Conservation (phyloP, 2,797 vertebrate genomes). For the Rhabdophis nuchalis region DNA sequence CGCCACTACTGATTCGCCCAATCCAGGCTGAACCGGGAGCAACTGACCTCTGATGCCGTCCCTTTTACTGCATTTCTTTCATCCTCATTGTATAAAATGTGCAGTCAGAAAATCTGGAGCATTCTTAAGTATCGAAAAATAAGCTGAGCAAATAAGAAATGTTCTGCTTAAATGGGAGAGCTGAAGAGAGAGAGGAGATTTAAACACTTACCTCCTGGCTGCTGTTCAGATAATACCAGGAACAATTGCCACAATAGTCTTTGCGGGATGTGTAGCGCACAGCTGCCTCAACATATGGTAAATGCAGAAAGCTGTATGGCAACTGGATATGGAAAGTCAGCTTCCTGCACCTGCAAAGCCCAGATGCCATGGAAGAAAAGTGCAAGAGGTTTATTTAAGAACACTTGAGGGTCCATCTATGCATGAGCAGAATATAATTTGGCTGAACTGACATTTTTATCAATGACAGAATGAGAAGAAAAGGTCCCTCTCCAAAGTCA, state of each 20-base stretch:
- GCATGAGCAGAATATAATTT: neutral
- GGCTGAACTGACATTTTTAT: neutral
- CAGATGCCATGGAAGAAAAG: neutral
- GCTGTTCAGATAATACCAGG: constrained; percentile 52
- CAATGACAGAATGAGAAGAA: neutral
- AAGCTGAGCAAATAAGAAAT: neutral
- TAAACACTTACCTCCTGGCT: constrained; percentile 52
- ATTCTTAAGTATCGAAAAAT: neutral
- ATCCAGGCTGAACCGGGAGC: too few relatives aligned
- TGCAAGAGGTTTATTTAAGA: neutral
- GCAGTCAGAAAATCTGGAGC: neutral
- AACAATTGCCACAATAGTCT: constrained; percentile 83
- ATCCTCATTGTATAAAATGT: neutral
- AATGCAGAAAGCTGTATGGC: constrained; percentile 82
- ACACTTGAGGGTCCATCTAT: neutral
- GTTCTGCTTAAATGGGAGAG: neutral
- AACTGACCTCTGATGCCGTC: too few relatives aligned
- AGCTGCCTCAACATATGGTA: constrained; percentile 81
- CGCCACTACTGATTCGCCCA: too few relatives aligned
- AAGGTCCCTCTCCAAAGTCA: neutral
- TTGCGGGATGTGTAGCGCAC: constrained; percentile 75
- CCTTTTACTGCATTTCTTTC: neutral
- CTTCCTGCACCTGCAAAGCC: constrained; percentile 75
- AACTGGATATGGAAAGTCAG: constrained; percentile 86
- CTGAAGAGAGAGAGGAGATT: neutral